These are phyloP conservation scores for Drosophila ananassae DNA, from an alignment of 1,140 invertebrate genomes.

Conservation along the genomic window DNA sequence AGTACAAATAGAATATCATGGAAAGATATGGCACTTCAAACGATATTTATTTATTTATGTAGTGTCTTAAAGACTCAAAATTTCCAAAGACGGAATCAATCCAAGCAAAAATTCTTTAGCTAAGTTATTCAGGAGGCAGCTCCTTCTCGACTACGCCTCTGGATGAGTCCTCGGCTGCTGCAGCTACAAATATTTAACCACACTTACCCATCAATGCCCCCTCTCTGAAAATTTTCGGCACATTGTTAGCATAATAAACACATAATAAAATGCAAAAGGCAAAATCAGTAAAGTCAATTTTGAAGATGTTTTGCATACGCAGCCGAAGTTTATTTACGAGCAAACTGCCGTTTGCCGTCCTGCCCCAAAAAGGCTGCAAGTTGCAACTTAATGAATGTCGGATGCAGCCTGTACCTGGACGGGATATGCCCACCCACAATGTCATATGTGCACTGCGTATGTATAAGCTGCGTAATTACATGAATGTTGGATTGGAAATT, in stretches of 20 bases:
- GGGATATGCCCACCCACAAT: neutral
- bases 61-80: too few relatives aligned
- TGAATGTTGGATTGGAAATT: conserved; percentile 63
- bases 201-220: conserved; percentile 16
- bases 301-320: conserved; percentile 69
- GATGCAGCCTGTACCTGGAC: conserved; percentile 15
- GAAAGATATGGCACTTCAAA: too few relatives aligned
- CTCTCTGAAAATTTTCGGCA: conserved; percentile 57
- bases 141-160: conserved; percentile 19
- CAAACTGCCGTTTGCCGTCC: conserved; percentile 30
- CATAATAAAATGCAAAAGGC: conserved; percentile 73
- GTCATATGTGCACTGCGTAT: conserved; percentile 43
- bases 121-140: neutral
- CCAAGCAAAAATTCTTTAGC: neutral
- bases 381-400: conserved; percentile 63
- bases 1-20: too few relatives aligned
- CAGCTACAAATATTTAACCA: conserved; percentile 47
- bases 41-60: too few relatives aligned
- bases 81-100: too few relatives aligned
- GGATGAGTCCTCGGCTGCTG: conserved; percentile 20
- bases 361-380: conserved; percentile 28
- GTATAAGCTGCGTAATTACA: conserved; percentile 58
- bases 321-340: conserved; percentile 58
- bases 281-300: conserved; percentile 80
- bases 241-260: conserved; percentile 81